Evolutionary conservation across 2,888 invertebrate species (phyloP).

Genomic region (Odontothrips loti): DNA sequence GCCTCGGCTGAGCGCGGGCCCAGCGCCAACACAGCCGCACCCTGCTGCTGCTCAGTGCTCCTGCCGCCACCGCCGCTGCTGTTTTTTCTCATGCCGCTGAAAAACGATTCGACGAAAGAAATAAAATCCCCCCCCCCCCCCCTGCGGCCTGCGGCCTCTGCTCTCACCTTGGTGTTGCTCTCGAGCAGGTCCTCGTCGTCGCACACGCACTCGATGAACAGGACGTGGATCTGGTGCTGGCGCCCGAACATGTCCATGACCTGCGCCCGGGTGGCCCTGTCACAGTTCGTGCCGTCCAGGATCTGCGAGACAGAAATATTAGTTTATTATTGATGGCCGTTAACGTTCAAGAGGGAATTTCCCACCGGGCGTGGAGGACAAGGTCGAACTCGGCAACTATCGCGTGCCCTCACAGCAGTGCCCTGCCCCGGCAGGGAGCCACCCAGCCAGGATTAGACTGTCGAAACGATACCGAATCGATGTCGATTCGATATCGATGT

Average conservation of each 20-base stretch:
- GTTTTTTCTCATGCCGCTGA: not conserved
- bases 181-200: constrained; percentile 70
- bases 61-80: not conserved
- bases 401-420: too few species aligned
- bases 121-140: not conserved
- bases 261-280: constrained; percentile 71
- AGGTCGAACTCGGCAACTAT: too few species aligned
- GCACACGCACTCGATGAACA: constrained; percentile 90
- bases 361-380: too few species aligned
- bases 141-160: constrained; percentile 26
- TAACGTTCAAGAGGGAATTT: too few species aligned
- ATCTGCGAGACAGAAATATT: constrained; percentile 56
- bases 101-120: too few species aligned
- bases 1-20: not conserved
- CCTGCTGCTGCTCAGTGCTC: not conserved
- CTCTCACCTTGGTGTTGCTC: constrained; percentile 62
- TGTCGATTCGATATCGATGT: too few species aligned
- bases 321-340: too few species aligned
- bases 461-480: too few species aligned
- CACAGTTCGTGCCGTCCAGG: constrained; percentile 90
- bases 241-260: constrained; percentile 67
- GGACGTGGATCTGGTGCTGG: constrained; percentile 73
- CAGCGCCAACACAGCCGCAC: not conserved
- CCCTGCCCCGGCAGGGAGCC: too few species aligned
- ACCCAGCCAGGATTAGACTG: too few species aligned